phyloP scores from a whole-genome alignment of 2,888 invertebrate genomes.

The Cactoblastis cactorum region DNA sequence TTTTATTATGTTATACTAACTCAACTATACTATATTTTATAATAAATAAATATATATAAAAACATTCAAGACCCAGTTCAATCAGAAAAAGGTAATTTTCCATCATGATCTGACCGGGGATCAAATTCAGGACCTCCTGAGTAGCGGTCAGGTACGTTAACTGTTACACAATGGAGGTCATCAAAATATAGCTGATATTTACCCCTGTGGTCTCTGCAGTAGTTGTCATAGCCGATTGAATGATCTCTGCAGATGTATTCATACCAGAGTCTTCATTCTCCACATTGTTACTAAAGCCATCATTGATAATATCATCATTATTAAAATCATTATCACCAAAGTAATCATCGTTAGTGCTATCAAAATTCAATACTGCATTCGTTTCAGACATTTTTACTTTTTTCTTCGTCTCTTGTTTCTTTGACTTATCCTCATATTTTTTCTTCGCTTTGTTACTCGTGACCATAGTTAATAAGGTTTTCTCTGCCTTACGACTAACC shows the following conservation, averaged over 20 bases:
- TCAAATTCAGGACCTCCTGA: no score
- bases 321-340: constrained; percentile 23
- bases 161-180: no score
- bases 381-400: constrained; percentile 11
- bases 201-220: background rate
- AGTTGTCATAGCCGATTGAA: no score
- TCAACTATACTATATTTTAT: no score
- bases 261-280: background rate
- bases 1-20: no score
- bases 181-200: no score
- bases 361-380: constrained; percentile 11
- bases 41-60: no score
- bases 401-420: constrained; percentile 15
- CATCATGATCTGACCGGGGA: no score
- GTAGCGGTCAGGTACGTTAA: no score
- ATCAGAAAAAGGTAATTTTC: no score
- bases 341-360: constrained; percentile 21
- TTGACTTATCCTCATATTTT: constrained; percentile 23
- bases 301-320: constrained; percentile 29
- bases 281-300: constrained; percentile 37
- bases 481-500: constrained; percentile 35
- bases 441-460: constrained; percentile 27
- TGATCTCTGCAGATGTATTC: no score
- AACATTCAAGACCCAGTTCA: no score
- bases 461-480: constrained; percentile 19